Conservation (phyloP, 2,113 vertebrate species). For the Myocastor coypus region DNA sequence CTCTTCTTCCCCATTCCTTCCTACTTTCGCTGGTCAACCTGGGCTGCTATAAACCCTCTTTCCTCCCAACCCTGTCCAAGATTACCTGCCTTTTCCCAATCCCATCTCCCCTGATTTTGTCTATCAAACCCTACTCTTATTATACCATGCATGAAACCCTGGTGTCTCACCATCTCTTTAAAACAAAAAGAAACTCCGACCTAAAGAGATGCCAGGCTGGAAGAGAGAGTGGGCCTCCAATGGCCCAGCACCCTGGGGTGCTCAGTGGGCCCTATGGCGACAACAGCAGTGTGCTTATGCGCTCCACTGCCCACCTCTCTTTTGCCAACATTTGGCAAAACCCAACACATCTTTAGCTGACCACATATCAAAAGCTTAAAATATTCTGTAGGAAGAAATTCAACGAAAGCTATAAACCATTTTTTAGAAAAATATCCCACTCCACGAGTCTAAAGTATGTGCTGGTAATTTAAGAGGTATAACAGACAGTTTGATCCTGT, state of each 20-base stretch:
- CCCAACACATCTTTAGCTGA: constrained; percentile 73
- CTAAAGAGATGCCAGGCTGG: constrained; percentile 80
- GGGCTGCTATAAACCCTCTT: neutral
- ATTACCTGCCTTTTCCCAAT: neutral
- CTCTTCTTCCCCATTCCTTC: neutral
- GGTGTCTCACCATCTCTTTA: neutral
- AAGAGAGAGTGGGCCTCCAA: constrained; percentile 75
- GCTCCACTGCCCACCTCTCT: neutral
- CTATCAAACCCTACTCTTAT: neutral
- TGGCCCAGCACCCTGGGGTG: constrained; percentile 71
- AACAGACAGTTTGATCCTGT: constrained; percentile 79
- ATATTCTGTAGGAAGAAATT: constrained; percentile 81
- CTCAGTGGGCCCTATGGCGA: constrained; percentile 76
- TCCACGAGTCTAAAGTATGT: constrained; percentile 74
- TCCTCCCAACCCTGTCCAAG: neutral
- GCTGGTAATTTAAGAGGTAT: constrained; percentile 78
- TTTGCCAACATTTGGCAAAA: constrained; percentile 43
- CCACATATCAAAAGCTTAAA: constrained; percentile 84
- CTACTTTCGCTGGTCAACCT: neutral
- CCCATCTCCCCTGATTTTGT: neutral
- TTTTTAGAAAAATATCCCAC: constrained; percentile 44
- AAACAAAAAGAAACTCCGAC: constrained; percentile 37
- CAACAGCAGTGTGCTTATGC: constrained; percentile 15
- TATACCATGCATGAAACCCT: neutral
- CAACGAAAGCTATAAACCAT: constrained; percentile 61